Conservation (phyloP, 2,888 invertebrate species). For the Thyatira batis region DNA sequence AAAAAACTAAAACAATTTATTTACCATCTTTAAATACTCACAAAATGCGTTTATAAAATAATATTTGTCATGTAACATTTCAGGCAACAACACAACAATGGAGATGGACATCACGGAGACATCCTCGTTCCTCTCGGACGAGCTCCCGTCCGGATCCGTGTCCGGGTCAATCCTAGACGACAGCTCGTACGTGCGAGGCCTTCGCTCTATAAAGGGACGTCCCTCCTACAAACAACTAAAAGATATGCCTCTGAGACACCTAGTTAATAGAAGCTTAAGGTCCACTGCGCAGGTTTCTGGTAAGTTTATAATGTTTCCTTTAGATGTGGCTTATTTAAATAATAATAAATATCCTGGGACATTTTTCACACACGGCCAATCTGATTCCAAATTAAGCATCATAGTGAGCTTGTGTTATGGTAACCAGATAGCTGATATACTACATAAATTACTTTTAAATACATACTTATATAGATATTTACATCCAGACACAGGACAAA, state of each 20-base stretch:
- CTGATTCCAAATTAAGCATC: neutral
- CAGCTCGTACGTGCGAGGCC: constrained; percentile 56
- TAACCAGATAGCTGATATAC: too few species aligned
- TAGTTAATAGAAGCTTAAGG: constrained; percentile 27
- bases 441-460: too few species aligned
- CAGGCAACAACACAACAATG: constrained; percentile 78
- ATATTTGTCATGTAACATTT: too few species aligned
- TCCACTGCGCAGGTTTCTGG: constrained; percentile 15
- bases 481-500: too few species aligned
- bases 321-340: neutral
- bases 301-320: constrained; percentile 8
- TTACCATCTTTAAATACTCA: too few species aligned
- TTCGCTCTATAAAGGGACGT: constrained; percentile 64
- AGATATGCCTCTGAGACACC: constrained; percentile 42
- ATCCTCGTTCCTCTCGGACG: constrained; percentile 39
- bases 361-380: too few species aligned
- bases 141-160: constrained; percentile 16
- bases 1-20: too few species aligned
- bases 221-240: constrained; percentile 65
- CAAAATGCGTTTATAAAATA: too few species aligned
- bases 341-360: neutral
- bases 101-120: constrained; percentile 75
- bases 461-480: too few species aligned
- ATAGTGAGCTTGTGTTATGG: too few species aligned
- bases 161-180: constrained; percentile 33